Percentiles rank a stretch among this genome's conserved stretches.
These are phyloP conservation scores for Orchesella flavescens DNA, from an alignment of 2,888 invertebrate genomes.

Conservation along the genomic window DNA sequence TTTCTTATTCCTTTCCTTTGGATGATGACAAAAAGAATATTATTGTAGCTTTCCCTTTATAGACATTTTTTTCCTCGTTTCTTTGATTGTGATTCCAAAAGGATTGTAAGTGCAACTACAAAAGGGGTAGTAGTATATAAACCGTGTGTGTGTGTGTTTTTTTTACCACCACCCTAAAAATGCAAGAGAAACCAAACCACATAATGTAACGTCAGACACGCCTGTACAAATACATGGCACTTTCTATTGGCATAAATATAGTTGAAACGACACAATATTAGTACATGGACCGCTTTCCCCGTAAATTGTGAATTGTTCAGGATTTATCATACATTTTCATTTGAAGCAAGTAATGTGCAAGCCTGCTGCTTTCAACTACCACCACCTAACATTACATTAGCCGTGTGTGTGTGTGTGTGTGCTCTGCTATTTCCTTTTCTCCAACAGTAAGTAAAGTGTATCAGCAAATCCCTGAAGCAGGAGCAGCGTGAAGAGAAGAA, in stretches of 20 bases:
- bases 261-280: constrained; percentile 8
- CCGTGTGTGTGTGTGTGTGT: neutral
- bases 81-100: constrained; percentile 33
- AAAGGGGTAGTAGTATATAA: neutral
- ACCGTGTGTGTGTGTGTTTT: constrained; percentile 2
- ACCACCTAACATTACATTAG: neutral
- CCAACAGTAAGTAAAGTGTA: constrained; percentile 29
- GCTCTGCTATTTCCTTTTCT: constrained; percentile 10
- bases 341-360: constrained; percentile 36
- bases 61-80: neutral
- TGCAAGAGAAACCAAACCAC: constrained; percentile 7
- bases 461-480: constrained; percentile 34
- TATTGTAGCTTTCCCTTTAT: constrained; percentile 1
- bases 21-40: neutral
- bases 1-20: constrained; percentile 21
- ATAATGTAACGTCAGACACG: neutral
- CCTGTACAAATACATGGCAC: constrained; percentile 3
- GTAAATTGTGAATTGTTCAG: constrained; percentile 51
- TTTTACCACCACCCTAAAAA: neutral
- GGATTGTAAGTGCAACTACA: constrained; percentile 28
- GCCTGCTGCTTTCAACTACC: constrained; percentile 9
- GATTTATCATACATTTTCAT: constrained; percentile 63
- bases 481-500: constrained; percentile 7
- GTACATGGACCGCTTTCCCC: neutral
- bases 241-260: constrained; percentile 19